These are phyloP conservation scores for Gnathonemus longibarbis DNA, from an alignment of 2,113 vertebrate species.

Conservation along the genomic window DNA sequence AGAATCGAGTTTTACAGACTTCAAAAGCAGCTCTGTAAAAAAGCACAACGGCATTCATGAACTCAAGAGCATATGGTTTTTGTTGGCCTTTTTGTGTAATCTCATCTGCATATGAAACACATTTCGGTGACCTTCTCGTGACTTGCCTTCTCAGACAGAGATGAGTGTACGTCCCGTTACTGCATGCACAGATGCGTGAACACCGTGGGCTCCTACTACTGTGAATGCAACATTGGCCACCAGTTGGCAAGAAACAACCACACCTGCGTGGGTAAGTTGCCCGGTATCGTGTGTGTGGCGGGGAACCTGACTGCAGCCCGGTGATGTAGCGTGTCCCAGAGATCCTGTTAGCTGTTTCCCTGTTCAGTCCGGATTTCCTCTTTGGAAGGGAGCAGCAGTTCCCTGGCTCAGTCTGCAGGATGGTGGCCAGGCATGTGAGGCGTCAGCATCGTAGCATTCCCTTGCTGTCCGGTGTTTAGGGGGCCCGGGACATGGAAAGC, in stretches of 20 bases:
- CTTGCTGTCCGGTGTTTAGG: neutral
- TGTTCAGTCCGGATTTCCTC: conserved; percentile 14
- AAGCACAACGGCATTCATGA: neutral
- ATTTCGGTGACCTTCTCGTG: neutral
- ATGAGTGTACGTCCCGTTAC: conserved; percentile 79
- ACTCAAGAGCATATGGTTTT: neutral
- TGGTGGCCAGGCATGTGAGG: neutral
- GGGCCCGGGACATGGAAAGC: neutral
- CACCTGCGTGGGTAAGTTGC: conserved; percentile 84
- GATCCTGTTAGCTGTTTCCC: neutral
- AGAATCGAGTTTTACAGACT: neutral
- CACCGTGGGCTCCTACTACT: conserved; percentile 84
- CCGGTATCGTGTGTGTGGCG: neutral
- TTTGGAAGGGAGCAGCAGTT: neutral
- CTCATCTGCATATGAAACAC: neutral
- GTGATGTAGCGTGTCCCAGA: neutral
- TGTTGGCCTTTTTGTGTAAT: neutral
- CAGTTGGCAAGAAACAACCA: conserved; percentile 87
- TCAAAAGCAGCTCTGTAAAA: neutral
- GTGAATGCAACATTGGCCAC: conserved; percentile 85
- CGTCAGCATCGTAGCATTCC: neutral
- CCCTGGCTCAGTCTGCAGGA: neutral
- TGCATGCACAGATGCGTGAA: conserved; percentile 93
- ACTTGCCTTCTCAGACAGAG: conserved; percentile 66
- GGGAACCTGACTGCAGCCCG: neutral